A percentile compares a stretch with the other conserved stretches of the same genome.
These are phyloP conservation scores for Umimayanthus kanabou DNA, from an alignment of 92 coral and sea anemone genomes.

Conservation along the genomic window DNA sequence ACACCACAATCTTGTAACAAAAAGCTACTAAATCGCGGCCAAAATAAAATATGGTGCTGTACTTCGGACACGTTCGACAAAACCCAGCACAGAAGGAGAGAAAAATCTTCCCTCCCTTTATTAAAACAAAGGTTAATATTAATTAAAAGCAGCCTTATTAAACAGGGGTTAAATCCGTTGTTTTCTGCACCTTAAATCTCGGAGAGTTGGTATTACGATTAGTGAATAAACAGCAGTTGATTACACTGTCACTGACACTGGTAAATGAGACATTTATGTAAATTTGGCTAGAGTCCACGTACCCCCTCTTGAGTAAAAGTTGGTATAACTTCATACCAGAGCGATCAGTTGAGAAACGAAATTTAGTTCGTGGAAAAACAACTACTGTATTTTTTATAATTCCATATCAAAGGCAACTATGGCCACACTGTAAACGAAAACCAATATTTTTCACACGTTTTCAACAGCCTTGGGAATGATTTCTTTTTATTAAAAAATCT, in stretches of 20 bases:
- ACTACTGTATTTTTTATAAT: neutral
- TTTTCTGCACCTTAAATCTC: neutral
- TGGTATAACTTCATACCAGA: neutral
- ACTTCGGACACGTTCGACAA: neutral
- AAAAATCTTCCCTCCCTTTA: neutral
- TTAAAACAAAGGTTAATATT: neutral
- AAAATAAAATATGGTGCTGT: neutral
- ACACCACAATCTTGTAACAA: neutral
- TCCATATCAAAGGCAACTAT: neutral
- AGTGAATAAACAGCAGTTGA: neutral
- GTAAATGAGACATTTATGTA: neutral
- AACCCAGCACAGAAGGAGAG: neutral
- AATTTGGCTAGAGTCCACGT: neutral
- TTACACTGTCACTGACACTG: neutral
- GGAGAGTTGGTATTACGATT: neutral
- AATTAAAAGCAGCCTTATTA: neutral
- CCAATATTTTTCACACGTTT: neutral
- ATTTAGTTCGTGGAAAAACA: neutral
- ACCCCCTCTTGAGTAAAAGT: neutral
- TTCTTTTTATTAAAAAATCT: neutral
- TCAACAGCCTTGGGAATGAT: neutral
- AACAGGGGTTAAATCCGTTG: slow-evolving; percentile 12
- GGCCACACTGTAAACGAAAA: neutral
- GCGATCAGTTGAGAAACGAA: neutral
- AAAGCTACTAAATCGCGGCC: neutral